Evolutionary conservation across 2,888 invertebrate genomes (phyloP), one percentile per base, ranked within the genome.

Genomic region (Julus scandinavius): DNA sequence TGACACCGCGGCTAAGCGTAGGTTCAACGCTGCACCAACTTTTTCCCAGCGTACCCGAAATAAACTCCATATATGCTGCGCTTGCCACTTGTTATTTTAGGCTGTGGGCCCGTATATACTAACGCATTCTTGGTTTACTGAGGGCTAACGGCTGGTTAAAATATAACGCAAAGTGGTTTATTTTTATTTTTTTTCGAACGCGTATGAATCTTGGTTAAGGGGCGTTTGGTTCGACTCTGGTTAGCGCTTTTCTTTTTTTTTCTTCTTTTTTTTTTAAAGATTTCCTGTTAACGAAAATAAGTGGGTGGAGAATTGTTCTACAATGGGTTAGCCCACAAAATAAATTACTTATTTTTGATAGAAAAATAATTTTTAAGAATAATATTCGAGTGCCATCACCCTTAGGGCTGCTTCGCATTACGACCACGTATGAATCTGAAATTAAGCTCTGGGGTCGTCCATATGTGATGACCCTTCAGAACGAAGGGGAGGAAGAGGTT

Each of bases 111-210:
- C 20, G 72, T 5, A n/a, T 58, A 58, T n/a, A 58, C 58, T 4
- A n/a, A 45, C 54, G 29, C 29, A 29, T 72, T 72, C 29, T 72
- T 20, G 72, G 72, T 72, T 72, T 72, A 72, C 29, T 72, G 20
- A 72, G 72, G 72, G 72, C 72, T 72, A 72, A 72, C 72, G 72
- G 72, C 72, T 72, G 72, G 72, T 72, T 72, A 72, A 63, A n/a
- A n/a, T 20, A 2, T 45, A 29, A 20, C 72, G 72, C 72, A 29
- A 72, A 72, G 72, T 72, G 72, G 72, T 63, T 63, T 63, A 63
- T 63, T 29, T 45, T 45, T 6, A 6, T 45, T 45, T 45, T 45
- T 45, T 45, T 2, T 45, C 2, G 41, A 45, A 49, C 54, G 13
- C 54, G 54, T 2, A 13, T 13, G 13, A 11, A 13, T 13, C n/a